Conservation (phyloP, 2,888 invertebrate species). For the Spodoptera picta region DNA sequence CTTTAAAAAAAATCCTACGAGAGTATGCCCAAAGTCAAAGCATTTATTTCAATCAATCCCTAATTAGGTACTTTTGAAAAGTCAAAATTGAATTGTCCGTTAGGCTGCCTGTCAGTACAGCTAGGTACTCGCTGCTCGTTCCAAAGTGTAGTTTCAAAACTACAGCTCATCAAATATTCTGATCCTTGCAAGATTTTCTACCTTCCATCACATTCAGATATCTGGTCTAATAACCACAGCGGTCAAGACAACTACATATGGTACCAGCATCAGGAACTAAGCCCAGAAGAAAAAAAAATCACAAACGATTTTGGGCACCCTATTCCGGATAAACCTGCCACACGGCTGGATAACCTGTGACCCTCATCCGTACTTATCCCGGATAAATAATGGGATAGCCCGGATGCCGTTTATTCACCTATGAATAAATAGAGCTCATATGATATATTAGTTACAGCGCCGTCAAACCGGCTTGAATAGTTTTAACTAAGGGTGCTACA, state of each 20-base stretch:
- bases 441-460: constrained; percentile 46
- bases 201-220: no score
- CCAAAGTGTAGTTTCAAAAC: no score
- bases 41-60: no score
- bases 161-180: no score
- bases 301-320: constrained; percentile 38
- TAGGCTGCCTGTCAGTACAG: no score
- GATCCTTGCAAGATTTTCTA: no score
- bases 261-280: constrained; percentile 6
- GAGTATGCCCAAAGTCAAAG: no score
- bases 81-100: no score
- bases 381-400: constrained; percentile 57
- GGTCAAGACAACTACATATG: neutral
- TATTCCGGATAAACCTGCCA: constrained; percentile 50
- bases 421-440: constrained; percentile 56
- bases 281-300: constrained; percentile 37
- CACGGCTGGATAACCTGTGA: constrained; percentile 49
- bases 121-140: no score
- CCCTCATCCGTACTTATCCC: constrained; percentile 51
- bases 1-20: no score
- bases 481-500: constrained; percentile 16
- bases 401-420: constrained; percentile 45
- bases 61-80: no score
- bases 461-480: constrained; percentile 46
- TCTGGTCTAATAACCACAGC: no score